These are phyloP conservation scores for Melanostoma scalare DNA, from an alignment of 2,888 invertebrate genomes.

Conservation along the genomic window DNA sequence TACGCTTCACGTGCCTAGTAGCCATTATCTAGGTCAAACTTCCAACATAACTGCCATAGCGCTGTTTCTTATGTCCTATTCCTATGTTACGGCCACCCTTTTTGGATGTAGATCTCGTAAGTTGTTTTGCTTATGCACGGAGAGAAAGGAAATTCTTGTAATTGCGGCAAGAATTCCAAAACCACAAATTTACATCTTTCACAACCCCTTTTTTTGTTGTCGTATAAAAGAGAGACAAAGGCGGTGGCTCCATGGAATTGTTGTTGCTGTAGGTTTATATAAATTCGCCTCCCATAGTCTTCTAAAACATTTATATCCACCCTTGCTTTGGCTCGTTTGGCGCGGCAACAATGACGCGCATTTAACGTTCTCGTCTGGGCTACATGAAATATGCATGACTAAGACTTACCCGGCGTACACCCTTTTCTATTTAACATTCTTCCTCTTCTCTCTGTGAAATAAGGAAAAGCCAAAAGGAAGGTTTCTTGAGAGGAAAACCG, in stretches of 20 bases:
- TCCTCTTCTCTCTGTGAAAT: conserved; percentile 2
- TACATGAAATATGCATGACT: conserved; percentile 70
- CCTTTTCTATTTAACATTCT: conserved; percentile 51
- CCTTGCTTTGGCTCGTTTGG: conserved; percentile 39
- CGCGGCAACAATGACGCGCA: conserved; percentile 59
- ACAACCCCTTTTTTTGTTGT: conserved; percentile 17
- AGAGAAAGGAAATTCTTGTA: conserved; percentile 30
- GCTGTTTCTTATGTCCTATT: no score
- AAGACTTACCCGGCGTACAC: conserved; percentile 43
- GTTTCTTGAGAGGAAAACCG: conserved; percentile 36
- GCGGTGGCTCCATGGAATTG: conserved; percentile 53
- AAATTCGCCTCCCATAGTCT: neutral
- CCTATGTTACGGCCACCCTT: neutral
- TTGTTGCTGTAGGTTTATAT: conserved; percentile 66
- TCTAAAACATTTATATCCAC: conserved; percentile 48
- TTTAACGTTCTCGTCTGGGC: conserved; percentile 48
- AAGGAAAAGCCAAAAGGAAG: conserved; percentile 4
- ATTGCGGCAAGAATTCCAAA: conserved; percentile 17
- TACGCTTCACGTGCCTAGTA: conserved; percentile 52
- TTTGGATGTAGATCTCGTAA: neutral
- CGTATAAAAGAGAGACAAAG: conserved; percentile 15
- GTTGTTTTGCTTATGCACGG: conserved; percentile 10
- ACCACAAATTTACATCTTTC: conserved; percentile 33
- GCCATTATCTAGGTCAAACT: conserved; percentile 55
- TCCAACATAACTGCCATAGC: conserved; percentile 17